These are phyloP conservation scores for Chesias legatella DNA, from an alignment of 2,888 invertebrate genomes.

Conservation along the genomic window DNA sequence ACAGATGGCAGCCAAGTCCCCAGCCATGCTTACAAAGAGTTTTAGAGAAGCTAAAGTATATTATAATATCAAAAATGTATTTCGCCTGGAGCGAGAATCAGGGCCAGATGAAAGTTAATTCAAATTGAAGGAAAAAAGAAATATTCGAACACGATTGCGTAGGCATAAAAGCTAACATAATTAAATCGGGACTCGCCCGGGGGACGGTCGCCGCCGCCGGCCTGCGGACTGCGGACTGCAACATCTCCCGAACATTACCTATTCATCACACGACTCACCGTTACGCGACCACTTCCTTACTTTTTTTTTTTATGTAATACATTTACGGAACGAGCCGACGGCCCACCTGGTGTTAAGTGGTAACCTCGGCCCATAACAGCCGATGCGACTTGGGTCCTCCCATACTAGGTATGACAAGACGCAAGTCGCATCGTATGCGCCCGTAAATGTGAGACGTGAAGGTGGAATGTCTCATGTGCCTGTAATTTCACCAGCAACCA, in stretches of 20 bases:
- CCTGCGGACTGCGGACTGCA: conserved; percentile 31
- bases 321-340: too few species aligned
- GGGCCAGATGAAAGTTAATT: conserved; percentile 22
- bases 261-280: conserved; percentile 57
- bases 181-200: conserved; percentile 46
- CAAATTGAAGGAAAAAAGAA: conserved; percentile 28
- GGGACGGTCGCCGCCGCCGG: conserved; percentile 31
- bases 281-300: conserved; percentile 58
- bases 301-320: conserved; percentile 9
- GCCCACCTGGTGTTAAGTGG: too few species aligned
- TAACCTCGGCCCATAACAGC: too few species aligned
- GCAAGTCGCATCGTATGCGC: too few species aligned
- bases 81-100: conserved; percentile 23
- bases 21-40: conserved; percentile 9
- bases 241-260: conserved; percentile 54
- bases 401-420: too few species aligned
- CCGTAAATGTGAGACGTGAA: too few species aligned
- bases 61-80: conserved; percentile 11
- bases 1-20: conserved; percentile 17
- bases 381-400: too few species aligned
- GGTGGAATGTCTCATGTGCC: too few species aligned
- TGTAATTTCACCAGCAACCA: too few species aligned
- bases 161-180: conserved; percentile 45
- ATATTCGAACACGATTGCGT: conserved; percentile 34
- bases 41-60: conserved; percentile 9